These are phyloP conservation scores for Bufo gargarizans DNA, from an alignment of 2,113 vertebrate species.

Conservation along the genomic window DNA sequence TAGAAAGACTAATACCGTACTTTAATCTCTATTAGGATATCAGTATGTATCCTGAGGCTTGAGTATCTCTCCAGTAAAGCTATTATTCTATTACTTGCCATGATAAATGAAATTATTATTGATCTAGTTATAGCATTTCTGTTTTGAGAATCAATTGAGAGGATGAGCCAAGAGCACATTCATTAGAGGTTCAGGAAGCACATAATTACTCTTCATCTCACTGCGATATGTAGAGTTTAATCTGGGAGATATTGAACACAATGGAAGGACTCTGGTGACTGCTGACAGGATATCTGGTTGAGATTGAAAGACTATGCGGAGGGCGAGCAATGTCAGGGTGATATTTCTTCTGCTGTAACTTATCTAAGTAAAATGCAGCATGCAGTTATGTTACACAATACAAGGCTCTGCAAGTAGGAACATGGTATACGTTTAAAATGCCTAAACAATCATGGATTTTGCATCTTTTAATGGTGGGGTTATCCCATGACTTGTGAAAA, in stretches of 20 bases:
- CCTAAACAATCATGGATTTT: no score
- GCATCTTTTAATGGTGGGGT: no score
- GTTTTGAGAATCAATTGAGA: background rate
- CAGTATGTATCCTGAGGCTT: background rate
- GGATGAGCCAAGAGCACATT: constrained; percentile 15
- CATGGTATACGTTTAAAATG: no score
- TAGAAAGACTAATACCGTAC: background rate
- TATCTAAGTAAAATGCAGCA: background rate
- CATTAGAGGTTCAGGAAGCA: constrained; percentile 13
- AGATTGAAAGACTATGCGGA: background rate
- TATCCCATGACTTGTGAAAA: no score
- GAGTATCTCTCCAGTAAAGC: background rate
- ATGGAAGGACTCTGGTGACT: background rate
- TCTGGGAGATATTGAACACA: constrained; percentile 25
- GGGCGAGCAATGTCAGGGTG: background rate
- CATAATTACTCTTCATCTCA: background rate
- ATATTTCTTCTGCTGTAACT: background rate
- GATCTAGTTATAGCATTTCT: background rate
- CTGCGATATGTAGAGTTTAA: constrained; percentile 1
- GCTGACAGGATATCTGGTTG: constrained; percentile 31
- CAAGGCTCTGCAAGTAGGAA: no score
- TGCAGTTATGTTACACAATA: no score
- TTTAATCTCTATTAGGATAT: background rate
- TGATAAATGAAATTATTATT: constrained; percentile 17
- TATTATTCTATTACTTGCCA: background rate